Evolutionary conservation across 2,797 vertebrate genomes (phyloP), one percentile per base, ranked within the genome.

Genomic region (Rhynchonycteris naso): DNA sequence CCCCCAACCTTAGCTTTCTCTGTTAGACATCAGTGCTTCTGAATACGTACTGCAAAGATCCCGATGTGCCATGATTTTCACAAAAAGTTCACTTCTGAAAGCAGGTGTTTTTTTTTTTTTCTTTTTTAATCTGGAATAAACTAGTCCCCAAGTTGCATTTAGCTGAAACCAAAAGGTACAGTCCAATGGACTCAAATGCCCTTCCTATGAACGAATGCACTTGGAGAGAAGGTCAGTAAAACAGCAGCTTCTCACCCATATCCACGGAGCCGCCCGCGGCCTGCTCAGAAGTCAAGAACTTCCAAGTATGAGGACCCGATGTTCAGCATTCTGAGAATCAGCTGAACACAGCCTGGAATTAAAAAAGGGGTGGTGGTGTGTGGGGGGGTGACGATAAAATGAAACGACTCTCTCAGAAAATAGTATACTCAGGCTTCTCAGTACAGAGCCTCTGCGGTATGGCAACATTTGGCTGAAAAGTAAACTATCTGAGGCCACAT

Each of bases 291-390:
- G 75, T 80, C 92, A 69, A 69, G 94, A 86, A 76, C 91, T 79
- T 63, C 35, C 69, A n/a, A 35, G n/a, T 50, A 47, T 30, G 30
- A 54, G 86, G 21, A 95, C 74, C 68, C 88, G 58, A 79, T 84
- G 93, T 93, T 78, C 94, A 26, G 59, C 78, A 21, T 93, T 58
- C 71, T 66, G n/a, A 12, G 80, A 80, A 97, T 79, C 92, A 88
- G 38, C 50, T 72, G 68, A 56, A 35, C 28, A 22, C 30, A 88
- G 69, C 24, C 58, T 59, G 83, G 88, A 89, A 85, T 93, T 38
- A 59, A 43, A 94, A 90, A 35, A 24, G 16, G 5, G 13, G 3
- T 7, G 8, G 43, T 43, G 43, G 43, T 5, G 43, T 5, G 43
- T 5, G 43, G 43, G 8, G 43, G 43, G 43, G 43, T 43, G 43